Conservation (phyloP, 2,797 vertebrate genomes). For the Catostomus latipinnis region DNA sequence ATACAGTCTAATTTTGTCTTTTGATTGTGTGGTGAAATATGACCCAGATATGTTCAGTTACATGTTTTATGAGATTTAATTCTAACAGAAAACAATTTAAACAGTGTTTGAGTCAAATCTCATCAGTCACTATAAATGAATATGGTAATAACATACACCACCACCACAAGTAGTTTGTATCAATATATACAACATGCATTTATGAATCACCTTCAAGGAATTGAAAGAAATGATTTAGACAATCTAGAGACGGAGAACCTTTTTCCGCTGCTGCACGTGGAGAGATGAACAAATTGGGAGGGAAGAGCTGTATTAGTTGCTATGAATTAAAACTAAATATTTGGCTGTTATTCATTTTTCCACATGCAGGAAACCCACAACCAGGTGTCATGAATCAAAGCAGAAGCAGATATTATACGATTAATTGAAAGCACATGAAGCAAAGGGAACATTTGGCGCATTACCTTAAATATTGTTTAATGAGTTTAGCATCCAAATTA, state of each 20-base stretch:
- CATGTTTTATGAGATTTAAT: no score
- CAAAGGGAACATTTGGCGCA: neutral
- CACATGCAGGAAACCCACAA: neutral
- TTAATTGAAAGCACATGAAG: neutral
- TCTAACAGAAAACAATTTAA: neutral
- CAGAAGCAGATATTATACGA: neutral
- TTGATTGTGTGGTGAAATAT: neutral
- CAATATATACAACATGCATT: neutral
- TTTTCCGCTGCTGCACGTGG: neutral
- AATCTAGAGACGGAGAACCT: neutral
- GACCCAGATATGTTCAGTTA: neutral
- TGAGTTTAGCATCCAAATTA: neutral
- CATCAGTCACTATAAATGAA: neutral
- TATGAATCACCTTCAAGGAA: neutral
- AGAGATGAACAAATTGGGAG: neutral
- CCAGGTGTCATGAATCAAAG: neutral
- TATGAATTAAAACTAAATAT: neutral
- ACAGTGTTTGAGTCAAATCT: neutral
- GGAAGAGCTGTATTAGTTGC: neutral
- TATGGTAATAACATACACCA: neutral
- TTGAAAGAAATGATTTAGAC: neutral
- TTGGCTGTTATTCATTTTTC: neutral
- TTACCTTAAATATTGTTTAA: neutral
- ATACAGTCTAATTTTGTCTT: no score
- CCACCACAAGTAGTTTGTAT: slow-evolving; percentile 12